Conservation (phyloP, 2,113 vertebrate genomes). For the Sinocyclocheilus anophthalmus region DNA sequence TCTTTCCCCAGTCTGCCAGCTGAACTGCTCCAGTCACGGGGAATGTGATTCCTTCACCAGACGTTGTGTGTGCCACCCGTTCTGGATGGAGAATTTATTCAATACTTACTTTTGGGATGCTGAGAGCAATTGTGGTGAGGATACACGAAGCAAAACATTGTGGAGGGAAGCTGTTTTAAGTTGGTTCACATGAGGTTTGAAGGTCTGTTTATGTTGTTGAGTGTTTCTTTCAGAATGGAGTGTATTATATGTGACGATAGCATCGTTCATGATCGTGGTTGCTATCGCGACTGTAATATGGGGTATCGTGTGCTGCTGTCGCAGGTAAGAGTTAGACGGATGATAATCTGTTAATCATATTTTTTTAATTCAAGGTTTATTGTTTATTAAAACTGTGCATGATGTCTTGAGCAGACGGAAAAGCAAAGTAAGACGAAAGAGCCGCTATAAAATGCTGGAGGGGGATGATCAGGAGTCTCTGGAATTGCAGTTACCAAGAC, state of each 20-base stretch:
- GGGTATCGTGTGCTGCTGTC: slow-evolving; percentile 91
- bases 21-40: slow-evolving; percentile 94
- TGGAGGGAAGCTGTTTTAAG: neutral
- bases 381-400: slow-evolving; percentile 3
- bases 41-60: slow-evolving; percentile 93
- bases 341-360: neutral
- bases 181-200: neutral
- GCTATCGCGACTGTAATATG: slow-evolving; percentile 86
- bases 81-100: slow-evolving; percentile 99
- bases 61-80: slow-evolving; percentile 91
- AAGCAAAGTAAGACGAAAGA: slow-evolving; percentile 90
- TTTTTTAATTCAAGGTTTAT: slow-evolving; percentile 1
- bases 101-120: slow-evolving; percentile 85
- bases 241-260: slow-evolving; percentile 94
- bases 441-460: slow-evolving; percentile 94
- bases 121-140: slow-evolving; percentile 95
- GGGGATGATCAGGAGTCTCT: slow-evolving; percentile 89
- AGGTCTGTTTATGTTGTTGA: slow-evolving; percentile 1
- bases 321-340: slow-evolving; percentile 74
- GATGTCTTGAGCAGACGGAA: slow-evolving; percentile 77
- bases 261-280: slow-evolving; percentile 91
- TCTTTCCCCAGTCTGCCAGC: slow-evolving; percentile 85
- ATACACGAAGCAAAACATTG: neutral
- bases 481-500: slow-evolving; percentile 86
- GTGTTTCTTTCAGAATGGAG: slow-evolving; percentile 90